A percentile compares a stretch with the other conserved stretches of the same genome.
Evolutionary conservation across 1,140 invertebrate genomes (phyloP).

Genomic region (Drosophila tsacasi): DNA sequence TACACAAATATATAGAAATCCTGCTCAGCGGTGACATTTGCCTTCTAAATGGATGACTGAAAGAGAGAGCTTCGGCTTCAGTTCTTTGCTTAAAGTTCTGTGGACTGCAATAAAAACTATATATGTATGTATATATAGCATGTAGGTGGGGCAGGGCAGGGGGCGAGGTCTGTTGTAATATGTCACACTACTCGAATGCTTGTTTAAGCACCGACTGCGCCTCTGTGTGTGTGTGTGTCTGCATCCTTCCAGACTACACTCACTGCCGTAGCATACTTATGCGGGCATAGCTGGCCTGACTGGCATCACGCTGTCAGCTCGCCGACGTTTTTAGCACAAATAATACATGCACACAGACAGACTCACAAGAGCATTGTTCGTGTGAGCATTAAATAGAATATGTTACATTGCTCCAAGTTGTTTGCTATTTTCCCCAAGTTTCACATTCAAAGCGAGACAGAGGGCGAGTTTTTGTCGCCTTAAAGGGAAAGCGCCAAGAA

Average conservation of each 20-base stretch:
- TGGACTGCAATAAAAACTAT: conserved; percentile 18
- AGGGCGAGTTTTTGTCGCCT: conserved; percentile 38
- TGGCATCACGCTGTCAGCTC: conserved; percentile 74
- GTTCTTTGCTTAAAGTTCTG: conserved; percentile 42
- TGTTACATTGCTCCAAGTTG: conserved; percentile 59
- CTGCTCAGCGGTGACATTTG: conserved; percentile 29
- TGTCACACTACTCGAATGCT: conserved; percentile 78
- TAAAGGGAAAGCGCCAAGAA: conserved; percentile 23
- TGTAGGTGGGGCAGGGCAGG: conserved; percentile 3
- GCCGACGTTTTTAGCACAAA: conserved; percentile 78
- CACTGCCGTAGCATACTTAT: conserved; percentile 71
- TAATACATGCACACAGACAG: conserved; percentile 49
- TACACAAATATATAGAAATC: conserved; percentile 13
- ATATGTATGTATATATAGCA: not conserved
- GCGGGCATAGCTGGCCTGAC: conserved; percentile 61
- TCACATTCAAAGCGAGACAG: conserved; percentile 36
- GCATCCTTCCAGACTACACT: conserved; percentile 38
- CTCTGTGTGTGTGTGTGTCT: conserved; percentile 10
- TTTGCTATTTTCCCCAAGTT: conserved; percentile 66
- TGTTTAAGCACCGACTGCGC: conserved; percentile 57
- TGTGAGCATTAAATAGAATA: conserved; percentile 42
- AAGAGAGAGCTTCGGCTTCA: conserved; percentile 24
- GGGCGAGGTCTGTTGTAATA: conserved; percentile 64
- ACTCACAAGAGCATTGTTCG: conserved; percentile 30
- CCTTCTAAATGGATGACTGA: conserved; percentile 27